Base-by-base conservation (phyloP, 2,797 vertebrate species). In the Acanthiza pusilla region DNA sequence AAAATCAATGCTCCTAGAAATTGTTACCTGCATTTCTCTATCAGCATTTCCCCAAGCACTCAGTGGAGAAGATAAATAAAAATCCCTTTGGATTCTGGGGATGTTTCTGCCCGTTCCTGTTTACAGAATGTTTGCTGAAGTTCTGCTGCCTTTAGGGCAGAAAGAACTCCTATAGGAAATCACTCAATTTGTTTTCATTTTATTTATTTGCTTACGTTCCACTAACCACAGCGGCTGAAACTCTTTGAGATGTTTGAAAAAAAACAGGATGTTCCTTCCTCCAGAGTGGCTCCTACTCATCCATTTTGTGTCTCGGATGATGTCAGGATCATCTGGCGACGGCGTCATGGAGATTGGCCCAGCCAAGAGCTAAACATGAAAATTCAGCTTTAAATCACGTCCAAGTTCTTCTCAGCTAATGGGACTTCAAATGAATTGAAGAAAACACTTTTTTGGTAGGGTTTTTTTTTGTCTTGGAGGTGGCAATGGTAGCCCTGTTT, bases 151-250 rank as follows among this genome's bases (percentile, higher is more conserved):
- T 87, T 88, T 17, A 77, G 68, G 3, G 0, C 4, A 3, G 65
- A 29, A 83, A 88, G 32, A 47, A 82, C 62, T 92, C 78, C 25
- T 77, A 75, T 89, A 91, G 85, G 89, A 70, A 89, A 76, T 83
- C 1, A 27, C 66, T 51, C 5, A 40, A 26, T 60, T 93, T 92
- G 43, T 66, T 89, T 77, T 43, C 5, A 7, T 54, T 83, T 80
- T 88, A 50, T 95, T 94, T 90, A 50, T 80, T 91, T 93, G 63
- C 43, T 79, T 75, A 5, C 13, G 4, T 87, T 85, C 55, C 43
- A 4, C n/a, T 58, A 21, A 67, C 78, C 78, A 51, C 75, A 10
- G 36, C 8, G 43, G 38, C 65, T 85, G 85, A 45, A 91, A 54
- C 34, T 63, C 77, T 62, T 65, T 20, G 71, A 79, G 63, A 27